phyloP scores from a whole-genome alignment of 1,140 invertebrate species.

The Lepidurus packardi region DNA sequence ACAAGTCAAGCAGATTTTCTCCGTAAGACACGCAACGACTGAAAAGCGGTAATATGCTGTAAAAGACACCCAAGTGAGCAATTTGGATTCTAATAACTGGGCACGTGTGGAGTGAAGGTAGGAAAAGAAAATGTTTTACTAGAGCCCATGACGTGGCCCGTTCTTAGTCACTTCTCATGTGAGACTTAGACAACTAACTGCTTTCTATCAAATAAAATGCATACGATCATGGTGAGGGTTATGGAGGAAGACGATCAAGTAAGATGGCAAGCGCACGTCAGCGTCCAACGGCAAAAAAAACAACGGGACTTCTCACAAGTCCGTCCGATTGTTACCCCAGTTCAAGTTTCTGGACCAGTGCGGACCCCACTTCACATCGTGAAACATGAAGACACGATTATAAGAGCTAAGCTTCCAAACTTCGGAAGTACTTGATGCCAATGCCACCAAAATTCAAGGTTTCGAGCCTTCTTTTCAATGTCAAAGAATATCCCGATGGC shows the following conservation, averaged over 20 bases:
- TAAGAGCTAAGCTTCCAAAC: background rate
- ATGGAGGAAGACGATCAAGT: background rate
- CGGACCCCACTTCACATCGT: background rate
- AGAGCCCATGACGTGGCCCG: background rate
- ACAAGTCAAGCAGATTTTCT: background rate
- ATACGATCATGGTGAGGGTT: background rate
- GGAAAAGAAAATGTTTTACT: background rate
- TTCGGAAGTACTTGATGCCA: background rate
- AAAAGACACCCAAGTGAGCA: background rate
- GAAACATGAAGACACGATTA: background rate
- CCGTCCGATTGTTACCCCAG: background rate
- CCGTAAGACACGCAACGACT: no score
- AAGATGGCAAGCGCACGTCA: background rate
- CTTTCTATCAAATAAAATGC: background rate
- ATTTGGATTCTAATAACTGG: background rate
- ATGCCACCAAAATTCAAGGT: background rate
- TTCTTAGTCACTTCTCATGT: conserved; percentile 2
- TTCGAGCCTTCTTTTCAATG: background rate
- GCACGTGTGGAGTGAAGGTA: background rate
- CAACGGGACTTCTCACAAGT: background rate
- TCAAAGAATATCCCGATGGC: background rate
- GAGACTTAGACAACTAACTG: background rate
- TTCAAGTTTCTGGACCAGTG: conserved; percentile 2
- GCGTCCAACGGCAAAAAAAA: background rate
- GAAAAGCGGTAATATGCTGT: no score